Evolutionary conservation across 2,113 vertebrate genomes (phyloP).

Genomic region (Actenoides hombroni): DNA sequence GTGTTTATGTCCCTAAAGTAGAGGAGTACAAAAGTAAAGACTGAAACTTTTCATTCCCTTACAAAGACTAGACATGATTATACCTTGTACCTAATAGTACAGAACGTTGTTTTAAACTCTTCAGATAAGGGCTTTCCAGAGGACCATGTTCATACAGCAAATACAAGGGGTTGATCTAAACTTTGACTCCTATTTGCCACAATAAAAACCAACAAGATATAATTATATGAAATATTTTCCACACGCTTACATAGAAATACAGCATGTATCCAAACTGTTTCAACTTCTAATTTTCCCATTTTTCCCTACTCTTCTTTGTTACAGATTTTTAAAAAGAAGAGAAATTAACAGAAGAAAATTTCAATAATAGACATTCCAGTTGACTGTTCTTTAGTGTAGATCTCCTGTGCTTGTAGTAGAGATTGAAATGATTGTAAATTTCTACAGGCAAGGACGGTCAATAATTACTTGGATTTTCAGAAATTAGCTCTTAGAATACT

Average conservation of each 20-base stretch:
- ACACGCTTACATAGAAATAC: background rate
- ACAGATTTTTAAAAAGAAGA: background rate
- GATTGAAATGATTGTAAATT: background rate
- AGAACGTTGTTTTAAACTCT: background rate
- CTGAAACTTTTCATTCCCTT: background rate
- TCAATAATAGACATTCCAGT: background rate
- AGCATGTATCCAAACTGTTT: background rate
- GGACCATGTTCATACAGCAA: background rate
- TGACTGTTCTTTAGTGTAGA: background rate
- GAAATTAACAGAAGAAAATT: background rate
- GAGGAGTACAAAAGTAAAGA: background rate
- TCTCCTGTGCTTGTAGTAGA: background rate
- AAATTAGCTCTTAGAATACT: background rate
- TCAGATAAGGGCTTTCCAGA: background rate
- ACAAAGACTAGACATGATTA: background rate
- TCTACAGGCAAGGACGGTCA: background rate
- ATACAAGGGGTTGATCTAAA: background rate
- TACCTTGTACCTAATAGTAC: background rate
- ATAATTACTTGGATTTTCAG: background rate
- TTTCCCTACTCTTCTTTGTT: background rate
- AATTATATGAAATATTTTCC: background rate
- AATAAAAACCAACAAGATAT: background rate
- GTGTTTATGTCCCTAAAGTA: background rate
- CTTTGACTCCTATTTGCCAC: background rate
- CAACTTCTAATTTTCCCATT: background rate